Evolutionary conservation across 30 jellyfish, hydroid and myxozoan species (phyloP).

Genomic region (Cassiopea andromeda): DNA sequence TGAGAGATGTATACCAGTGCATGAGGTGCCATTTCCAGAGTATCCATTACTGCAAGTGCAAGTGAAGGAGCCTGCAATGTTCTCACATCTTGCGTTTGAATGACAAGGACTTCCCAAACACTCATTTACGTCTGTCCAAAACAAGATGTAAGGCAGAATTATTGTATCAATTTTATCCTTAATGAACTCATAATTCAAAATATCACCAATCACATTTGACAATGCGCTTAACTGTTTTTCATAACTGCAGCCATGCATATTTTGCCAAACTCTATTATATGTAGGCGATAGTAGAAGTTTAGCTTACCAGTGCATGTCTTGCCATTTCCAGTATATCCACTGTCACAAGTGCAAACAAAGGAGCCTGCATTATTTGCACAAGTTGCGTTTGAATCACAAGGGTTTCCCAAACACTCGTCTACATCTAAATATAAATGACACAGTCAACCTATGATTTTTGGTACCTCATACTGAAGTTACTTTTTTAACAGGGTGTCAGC

Average conservation of each 20-base stretch:
- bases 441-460: too few species aligned
- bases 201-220: too few species aligned
- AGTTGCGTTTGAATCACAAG: slow-evolving; percentile 34
- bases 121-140: slow-evolving; percentile 33
- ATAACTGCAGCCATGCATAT: too few species aligned
- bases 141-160: background rate
- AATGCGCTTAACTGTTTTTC: too few species aligned
- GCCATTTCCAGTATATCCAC: slow-evolving; percentile 56
- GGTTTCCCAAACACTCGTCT: slow-evolving; percentile 24
- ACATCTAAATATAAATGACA: background rate
- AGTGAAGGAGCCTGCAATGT: slow-evolving; percentile 24
- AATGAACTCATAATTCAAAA: too few species aligned
- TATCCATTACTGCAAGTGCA: slow-evolving; percentile 48
- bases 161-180: too few species aligned
- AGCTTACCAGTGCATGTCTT: background rate
- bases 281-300: too few species aligned
- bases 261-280: too few species aligned
- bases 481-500: too few species aligned
- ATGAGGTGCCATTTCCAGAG: slow-evolving; percentile 32
- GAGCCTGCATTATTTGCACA: slow-evolving; percentile 43
- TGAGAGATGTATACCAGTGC: slow-evolving; percentile 1
- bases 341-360: slow-evolving; percentile 28
- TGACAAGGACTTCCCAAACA: slow-evolving; percentile 18
- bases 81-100: slow-evolving; percentile 18
- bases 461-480: too few species aligned